phyloP scores from a whole-genome alignment of 2,888 invertebrate species.

The Aphelenchoides bicaudatus region DNA sequence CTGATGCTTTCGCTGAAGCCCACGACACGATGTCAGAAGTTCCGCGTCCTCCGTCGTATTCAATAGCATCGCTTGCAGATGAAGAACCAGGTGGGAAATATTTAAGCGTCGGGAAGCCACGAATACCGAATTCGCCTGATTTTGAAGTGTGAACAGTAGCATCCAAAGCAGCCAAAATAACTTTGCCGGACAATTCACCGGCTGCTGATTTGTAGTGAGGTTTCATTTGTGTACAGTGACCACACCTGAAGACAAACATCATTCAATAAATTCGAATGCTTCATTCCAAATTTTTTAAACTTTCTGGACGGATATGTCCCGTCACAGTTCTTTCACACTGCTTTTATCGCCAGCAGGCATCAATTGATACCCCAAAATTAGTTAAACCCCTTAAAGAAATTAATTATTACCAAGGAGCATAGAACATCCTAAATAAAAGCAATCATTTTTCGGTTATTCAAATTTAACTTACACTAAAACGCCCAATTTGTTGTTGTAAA shows the following conservation, averaged over 20 bases:
- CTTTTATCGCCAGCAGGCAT: too few relatives aligned
- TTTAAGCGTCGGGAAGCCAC: conserved; percentile 94
- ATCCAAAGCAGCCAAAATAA: conserved; percentile 88
- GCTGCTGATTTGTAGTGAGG: conserved; percentile 96
- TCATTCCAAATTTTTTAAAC: too few relatives aligned
- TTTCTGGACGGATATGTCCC: too few relatives aligned
- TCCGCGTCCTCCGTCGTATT: conserved; percentile 89
- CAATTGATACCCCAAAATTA: too few relatives aligned
- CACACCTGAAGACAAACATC: conserved; percentile 72
- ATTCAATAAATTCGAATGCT: too few relatives aligned
- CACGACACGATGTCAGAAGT: conserved; percentile 82
- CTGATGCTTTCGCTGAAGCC: conserved; percentile 69
- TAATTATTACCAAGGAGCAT: conserved; percentile 74
- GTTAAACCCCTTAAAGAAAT: background rate
- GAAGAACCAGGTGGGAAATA: conserved; percentile 66
- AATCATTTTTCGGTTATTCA: too few relatives aligned
- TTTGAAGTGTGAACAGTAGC: conserved; percentile 83
- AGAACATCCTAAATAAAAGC: too few relatives aligned
- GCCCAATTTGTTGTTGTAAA: conserved; percentile 85
- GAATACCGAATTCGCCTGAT: conserved; percentile 77
- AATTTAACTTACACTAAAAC: conserved; percentile 99
- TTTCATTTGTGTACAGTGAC: conserved; percentile 84
- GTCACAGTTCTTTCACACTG: too few relatives aligned
- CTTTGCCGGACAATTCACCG: conserved; percentile 85
- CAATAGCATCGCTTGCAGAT: conserved; percentile 65